Percentiles rank a stretch among this genome's conserved stretches.
Conservation (phyloP, 2,888 invertebrate species). For the Lampropteryx suffumata region DNA sequence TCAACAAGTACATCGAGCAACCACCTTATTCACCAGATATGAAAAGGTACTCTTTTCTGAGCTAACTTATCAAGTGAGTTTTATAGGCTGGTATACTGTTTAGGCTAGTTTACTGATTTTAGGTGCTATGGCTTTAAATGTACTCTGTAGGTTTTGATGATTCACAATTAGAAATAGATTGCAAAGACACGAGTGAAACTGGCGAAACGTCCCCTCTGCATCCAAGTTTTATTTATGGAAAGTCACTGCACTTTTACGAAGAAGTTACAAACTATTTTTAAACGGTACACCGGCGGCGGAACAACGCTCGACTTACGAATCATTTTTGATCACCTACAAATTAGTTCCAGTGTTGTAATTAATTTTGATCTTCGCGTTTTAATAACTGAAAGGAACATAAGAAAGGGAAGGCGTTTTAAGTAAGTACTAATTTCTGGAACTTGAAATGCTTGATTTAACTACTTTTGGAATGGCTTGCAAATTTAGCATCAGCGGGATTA, state of each 20-base stretch:
- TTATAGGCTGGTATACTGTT: too few relatives aligned
- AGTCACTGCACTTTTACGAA: constrained; percentile 50
- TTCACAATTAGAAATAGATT: constrained; percentile 13
- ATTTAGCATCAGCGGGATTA: too few relatives aligned
- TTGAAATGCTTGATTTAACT: too few relatives aligned
- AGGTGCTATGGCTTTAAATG: not conserved
- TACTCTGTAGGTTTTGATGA: constrained; percentile 1
- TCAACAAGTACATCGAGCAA: too few relatives aligned
- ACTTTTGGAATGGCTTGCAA: too few relatives aligned
- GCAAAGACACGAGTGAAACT: constrained; percentile 12
- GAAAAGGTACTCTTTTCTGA: too few relatives aligned
- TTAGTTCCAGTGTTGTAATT: constrained; percentile 55
- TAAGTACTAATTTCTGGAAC: too few relatives aligned
- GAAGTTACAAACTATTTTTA: constrained; percentile 53
- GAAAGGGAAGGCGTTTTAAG: too few relatives aligned
- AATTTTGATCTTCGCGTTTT: constrained; percentile 18
- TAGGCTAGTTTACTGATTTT: too few relatives aligned
- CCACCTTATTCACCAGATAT: too few relatives aligned
- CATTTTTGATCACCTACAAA: constrained; percentile 53
- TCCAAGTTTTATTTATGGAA: constrained; percentile 46
- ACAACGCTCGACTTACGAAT: constrained; percentile 42
- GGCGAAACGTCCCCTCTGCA: constrained; percentile 13
- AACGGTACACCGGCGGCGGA: constrained; percentile 41
- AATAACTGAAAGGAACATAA: not conserved
- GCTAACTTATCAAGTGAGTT: too few relatives aligned